Percentiles rank a stretch among this genome's conserved stretches.
Conservation (phyloP, 1,140 invertebrate species). For the Manduca sexta region DNA sequence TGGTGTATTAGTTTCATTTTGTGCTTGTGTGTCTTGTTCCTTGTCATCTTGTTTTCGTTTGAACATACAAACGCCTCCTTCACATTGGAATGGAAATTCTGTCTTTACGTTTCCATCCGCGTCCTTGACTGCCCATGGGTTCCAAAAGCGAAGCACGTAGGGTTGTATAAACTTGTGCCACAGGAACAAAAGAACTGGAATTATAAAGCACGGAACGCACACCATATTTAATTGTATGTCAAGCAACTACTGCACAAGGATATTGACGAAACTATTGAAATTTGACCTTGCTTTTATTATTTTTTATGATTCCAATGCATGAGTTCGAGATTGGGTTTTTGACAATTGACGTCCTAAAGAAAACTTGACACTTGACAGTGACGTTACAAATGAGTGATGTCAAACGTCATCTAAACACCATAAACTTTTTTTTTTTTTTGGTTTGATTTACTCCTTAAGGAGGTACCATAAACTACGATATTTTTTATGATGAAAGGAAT, state of each 20-base stretch:
- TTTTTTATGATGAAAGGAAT: too few species aligned
- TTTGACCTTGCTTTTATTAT: too few species aligned
- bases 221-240: conserved; percentile 75
- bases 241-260: too few species aligned
- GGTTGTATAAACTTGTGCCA: conserved; percentile 86
- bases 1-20: conserved; percentile 6
- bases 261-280: not conserved
- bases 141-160: conserved; percentile 82
- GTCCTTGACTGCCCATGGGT: conserved; percentile 80
- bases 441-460: too few species aligned
- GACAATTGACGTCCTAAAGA: too few species aligned
- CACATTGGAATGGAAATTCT: conserved; percentile 75
- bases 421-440: too few species aligned
- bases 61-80: conserved; percentile 66
- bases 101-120: conserved; percentile 73
- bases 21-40: conserved; percentile 3
- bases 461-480: too few species aligned
- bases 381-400: too few species aligned
- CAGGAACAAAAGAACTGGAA: conserved; percentile 81
- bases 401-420: too few species aligned
- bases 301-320: too few species aligned
- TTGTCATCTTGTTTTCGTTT: conserved; percentile 33
- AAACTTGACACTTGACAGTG: too few species aligned
- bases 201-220: conserved; percentile 85
- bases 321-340: too few species aligned